Base-by-base conservation (phyloP, 2,888 invertebrate genomes). In the Polyommatus icarus region DNA sequence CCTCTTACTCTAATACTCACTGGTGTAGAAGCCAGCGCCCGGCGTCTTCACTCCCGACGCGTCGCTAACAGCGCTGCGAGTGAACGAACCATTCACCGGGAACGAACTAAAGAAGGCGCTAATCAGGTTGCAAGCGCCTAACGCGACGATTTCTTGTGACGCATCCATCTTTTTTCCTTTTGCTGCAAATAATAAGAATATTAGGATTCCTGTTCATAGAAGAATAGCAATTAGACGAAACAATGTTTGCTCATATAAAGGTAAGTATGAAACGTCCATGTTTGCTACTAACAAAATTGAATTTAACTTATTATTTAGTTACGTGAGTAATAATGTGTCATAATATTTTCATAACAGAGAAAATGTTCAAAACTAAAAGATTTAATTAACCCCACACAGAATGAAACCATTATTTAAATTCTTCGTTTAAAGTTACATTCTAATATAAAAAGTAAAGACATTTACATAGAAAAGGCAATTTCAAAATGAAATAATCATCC, bases 11-110 rank as follows among this genome's bases (percentile, higher is more conserved):
- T 50, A 50, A 15, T n/a, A 81, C 80, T 82, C 91, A 96, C 97
- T 96, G 76, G 97, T 96, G 84, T 96, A 96, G 80, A 97, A 91
- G 40, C 97, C 97, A 71, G 96, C 96, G 71, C 96, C 94, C 0
- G 97, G 96, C 4, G 97, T 97, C 82, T 94, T 95, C 0, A 97
- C 97, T 7, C 97, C 97, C 83, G 97, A 97, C 76, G 97, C 96
- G 81, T 97, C 96, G 90, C 97, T 97, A 61, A 98, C 97, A 79
- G 97, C 97, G 84, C 97, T 96, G 82, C 97, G 91, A 0, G 96
- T 95, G 87, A 97, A 97, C 3, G 96, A 96, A 57, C 96, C 97
- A 85, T 96, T 95, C 50, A 97, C 96, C 0, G 97, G 97, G 88
- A 97, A 97, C 0, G 97, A 96, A n/a, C 95, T 95, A 84, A 97